phyloP scores from a whole-genome alignment of 2,797 vertebrate genomes.

The Enteromius argenteus region DNA sequence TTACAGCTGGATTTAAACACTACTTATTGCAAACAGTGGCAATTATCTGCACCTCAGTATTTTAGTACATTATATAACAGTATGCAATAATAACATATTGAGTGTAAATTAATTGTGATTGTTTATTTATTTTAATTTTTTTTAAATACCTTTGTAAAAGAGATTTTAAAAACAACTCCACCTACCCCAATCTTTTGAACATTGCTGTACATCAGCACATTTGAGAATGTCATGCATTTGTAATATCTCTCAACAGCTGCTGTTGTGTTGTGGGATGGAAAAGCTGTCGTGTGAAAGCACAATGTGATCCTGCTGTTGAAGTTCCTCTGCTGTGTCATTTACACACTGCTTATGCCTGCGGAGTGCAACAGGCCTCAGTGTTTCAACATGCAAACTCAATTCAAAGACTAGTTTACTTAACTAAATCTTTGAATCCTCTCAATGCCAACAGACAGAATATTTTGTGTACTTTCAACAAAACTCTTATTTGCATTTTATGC shows the following conservation, averaged over 20 bases:
- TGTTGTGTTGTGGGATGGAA: background rate
- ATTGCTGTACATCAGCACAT: background rate
- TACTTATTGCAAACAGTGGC: no score
- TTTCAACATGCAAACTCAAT: conserved; percentile 27
- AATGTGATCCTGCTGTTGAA: background rate
- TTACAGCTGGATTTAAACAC: no score
- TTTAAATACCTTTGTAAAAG: no score
- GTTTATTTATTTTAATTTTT: no score
- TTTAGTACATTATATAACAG: no score
- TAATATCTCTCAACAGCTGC: background rate
- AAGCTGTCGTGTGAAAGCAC: background rate
- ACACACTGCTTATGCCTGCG: background rate
- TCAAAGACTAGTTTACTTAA: conserved; percentile 26
- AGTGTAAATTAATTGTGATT: no score
- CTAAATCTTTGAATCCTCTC: conserved; percentile 12
- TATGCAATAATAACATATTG: no score
- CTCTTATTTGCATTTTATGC: conserved; percentile 25
- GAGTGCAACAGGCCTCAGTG: background rate
- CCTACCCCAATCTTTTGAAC: background rate
- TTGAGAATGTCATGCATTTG: background rate
- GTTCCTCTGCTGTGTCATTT: background rate
- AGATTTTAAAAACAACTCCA: background rate
- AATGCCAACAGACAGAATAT: conserved; percentile 8
- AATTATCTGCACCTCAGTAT: no score
- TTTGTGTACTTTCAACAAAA: conserved; percentile 42